phyloP scores from a whole-genome alignment of 2,797 vertebrate genomes.

The Galaxias olidus region DNA sequence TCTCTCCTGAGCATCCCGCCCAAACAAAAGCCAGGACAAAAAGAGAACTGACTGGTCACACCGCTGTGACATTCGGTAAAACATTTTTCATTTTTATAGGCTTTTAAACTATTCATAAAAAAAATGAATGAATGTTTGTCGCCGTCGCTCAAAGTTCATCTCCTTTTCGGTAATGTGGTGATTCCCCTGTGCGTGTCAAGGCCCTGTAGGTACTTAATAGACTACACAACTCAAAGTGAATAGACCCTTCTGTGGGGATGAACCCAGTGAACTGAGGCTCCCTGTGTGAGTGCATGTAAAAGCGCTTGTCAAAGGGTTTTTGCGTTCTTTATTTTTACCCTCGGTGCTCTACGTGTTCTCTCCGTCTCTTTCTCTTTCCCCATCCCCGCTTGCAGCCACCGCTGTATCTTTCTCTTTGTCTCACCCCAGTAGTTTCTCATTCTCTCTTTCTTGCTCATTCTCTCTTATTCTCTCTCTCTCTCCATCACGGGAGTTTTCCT shows the following conservation, averaged over 20 bases:
- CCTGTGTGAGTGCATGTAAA: slow-evolving; percentile 36
- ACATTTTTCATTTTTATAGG: too few species aligned
- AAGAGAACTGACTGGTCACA: slow-evolving; percentile 10
- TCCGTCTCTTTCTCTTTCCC: slow-evolving; percentile 52
- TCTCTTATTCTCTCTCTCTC: slow-evolving; percentile 3
- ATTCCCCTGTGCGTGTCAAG: slow-evolving; percentile 11
- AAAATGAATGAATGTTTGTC: background rate
- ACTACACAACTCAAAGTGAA: slow-evolving; percentile 8
- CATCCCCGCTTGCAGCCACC: slow-evolving; percentile 15
- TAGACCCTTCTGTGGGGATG: slow-evolving; percentile 20
- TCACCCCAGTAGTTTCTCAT: slow-evolving; percentile 37
- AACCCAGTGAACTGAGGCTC: slow-evolving; percentile 37
- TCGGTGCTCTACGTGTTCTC: too few species aligned
- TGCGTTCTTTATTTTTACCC: slow-evolving; percentile 21
- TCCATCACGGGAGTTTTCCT: slow-evolving; percentile 57
- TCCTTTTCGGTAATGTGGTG: slow-evolving; percentile 4
- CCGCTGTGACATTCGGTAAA: too few species aligned
- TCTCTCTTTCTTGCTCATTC: slow-evolving; percentile 27
- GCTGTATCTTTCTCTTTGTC: slow-evolving; percentile 55
- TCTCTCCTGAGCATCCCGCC: slow-evolving; percentile 33
- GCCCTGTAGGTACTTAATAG: too few species aligned
- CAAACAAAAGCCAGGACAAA: slow-evolving; percentile 35
- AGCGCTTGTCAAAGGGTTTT: slow-evolving; percentile 38
- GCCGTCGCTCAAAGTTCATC: slow-evolving; percentile 16
- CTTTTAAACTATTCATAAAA: too few species aligned